These are phyloP conservation scores for Aleiodes testaceus DNA, from an alignment of 2,888 invertebrate species.

Conservation along the genomic window DNA sequence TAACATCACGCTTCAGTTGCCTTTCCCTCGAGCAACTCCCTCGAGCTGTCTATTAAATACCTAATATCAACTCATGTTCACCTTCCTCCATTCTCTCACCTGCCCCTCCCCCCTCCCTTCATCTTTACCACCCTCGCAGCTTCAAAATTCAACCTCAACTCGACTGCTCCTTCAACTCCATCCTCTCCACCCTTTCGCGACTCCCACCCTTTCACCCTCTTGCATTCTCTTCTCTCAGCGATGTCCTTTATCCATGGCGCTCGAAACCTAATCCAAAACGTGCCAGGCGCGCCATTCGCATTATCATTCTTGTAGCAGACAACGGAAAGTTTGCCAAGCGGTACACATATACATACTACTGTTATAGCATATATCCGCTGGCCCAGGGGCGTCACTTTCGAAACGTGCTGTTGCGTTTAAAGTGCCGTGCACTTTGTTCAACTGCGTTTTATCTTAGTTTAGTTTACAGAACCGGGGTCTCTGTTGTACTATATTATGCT, in stretches of 20 bases:
- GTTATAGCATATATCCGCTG: conserved; percentile 33
- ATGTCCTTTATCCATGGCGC: conserved; percentile 41
- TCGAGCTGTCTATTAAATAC: conserved; percentile 68
- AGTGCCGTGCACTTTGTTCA: conserved; percentile 31
- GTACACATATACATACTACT: conserved; percentile 30
- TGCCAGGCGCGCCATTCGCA: conserved; percentile 61
- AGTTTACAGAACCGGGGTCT: conserved; percentile 12
- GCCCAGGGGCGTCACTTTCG: conserved; percentile 35
- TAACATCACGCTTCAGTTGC: conserved; percentile 64
- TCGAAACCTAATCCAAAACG: conserved; percentile 67
- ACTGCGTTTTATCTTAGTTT: conserved; percentile 32
- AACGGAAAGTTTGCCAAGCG: conserved; percentile 65
- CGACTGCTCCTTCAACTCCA: conserved; percentile 34
- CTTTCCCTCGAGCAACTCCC: conserved; percentile 61
- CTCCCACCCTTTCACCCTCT: conserved; percentile 25
- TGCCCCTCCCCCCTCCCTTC: background rate
- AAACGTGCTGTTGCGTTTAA: conserved; percentile 34
- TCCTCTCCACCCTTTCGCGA: conserved; percentile 33
- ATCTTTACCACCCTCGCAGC: conserved; percentile 16
- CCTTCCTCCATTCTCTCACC: conserved; percentile 29
- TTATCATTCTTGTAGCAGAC: conserved; percentile 69
- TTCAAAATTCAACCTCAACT: conserved; percentile 21
- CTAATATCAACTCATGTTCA: conserved; percentile 65
- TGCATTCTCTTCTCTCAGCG: conserved; percentile 32
- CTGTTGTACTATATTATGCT: conserved; percentile 1